Percentiles rank a stretch among this genome's conserved stretches.
phyloP scores from a whole-genome alignment of 2,888 invertebrate species.

The Norana najaformis region DNA sequence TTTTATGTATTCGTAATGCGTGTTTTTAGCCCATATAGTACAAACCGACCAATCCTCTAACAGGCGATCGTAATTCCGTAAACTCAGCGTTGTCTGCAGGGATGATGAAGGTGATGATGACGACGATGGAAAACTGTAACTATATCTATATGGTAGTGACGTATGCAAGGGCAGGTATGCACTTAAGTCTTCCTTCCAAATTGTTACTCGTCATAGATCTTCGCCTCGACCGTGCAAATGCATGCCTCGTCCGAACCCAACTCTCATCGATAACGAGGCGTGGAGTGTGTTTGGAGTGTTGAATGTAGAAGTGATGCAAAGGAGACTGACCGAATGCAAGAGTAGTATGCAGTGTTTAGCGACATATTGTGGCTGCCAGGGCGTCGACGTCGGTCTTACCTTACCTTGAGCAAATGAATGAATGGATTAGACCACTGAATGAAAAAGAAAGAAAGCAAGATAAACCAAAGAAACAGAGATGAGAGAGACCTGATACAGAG shows the following conservation, averaged over 20 bases:
- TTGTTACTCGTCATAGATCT: not conserved
- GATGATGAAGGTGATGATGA: not conserved
- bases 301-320: not conserved
- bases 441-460: not conserved
- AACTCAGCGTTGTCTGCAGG: too few relatives aligned
- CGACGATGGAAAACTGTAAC: too few relatives aligned
- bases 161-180: not conserved
- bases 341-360: too few relatives aligned
- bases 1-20: not conserved
- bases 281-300: not conserved
- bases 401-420: too few relatives aligned
- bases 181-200: not conserved
- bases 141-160: too few relatives aligned
- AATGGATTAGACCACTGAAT: not conserved
- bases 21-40: not conserved
- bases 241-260: not conserved
- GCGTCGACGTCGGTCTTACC: too few relatives aligned
- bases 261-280: not conserved
- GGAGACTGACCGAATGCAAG: too few relatives aligned
- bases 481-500: not conserved
- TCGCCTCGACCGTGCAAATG: not conserved
- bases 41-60: not conserved
- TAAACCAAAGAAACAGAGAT: not conserved
- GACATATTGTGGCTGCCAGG: too few relatives aligned
- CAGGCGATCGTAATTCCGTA: too few relatives aligned